A percentile compares a stretch with the other conserved stretches of the same genome.
Evolutionary conservation across 1,140 invertebrate genomes (phyloP).

Genomic region (Bilobella aurantiaca): DNA sequence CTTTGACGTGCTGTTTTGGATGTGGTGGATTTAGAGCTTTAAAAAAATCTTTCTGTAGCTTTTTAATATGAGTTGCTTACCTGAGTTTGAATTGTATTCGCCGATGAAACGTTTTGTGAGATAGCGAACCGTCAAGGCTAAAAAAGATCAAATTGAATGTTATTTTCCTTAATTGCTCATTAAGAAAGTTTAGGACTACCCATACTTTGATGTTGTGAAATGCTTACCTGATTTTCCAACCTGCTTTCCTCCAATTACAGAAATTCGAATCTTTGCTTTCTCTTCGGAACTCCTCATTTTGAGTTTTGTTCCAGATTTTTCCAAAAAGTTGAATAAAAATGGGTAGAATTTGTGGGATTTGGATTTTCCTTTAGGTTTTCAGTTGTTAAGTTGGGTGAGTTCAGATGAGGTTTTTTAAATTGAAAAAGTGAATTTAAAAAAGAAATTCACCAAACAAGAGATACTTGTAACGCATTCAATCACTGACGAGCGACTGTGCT

Average conservation of each 20-base stretch:
- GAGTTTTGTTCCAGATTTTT: not conserved
- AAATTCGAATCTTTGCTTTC: conserved; percentile 48
- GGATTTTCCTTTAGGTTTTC: not conserved
- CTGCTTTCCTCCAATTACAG: conserved; percentile 57
- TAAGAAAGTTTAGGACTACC: not conserved
- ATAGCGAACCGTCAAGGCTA: conserved; percentile 65
- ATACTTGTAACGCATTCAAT: no score
- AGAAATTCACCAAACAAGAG: no score
- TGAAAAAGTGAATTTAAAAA: not conserved
- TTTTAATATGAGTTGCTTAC: conserved; percentile 49
- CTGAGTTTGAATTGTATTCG: conserved; percentile 68
- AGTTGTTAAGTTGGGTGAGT: not conserved
- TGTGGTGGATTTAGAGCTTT: no score
- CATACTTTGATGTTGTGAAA: not conserved
- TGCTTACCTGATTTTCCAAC: conserved; percentile 63
- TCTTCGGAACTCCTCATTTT: not conserved
- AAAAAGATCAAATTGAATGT: conserved; percentile 40
- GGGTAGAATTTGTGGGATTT: not conserved
- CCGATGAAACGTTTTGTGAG: conserved; percentile 65
- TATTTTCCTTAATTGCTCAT: not conserved
- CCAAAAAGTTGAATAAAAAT: not conserved
- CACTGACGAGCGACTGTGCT: no score
- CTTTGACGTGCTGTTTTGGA: no score
- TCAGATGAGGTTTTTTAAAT: not conserved
- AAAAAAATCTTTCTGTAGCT: no score